Base-by-base conservation (phyloP, 2,797 vertebrate species). In the Zenarchopterus dispar region DNA sequence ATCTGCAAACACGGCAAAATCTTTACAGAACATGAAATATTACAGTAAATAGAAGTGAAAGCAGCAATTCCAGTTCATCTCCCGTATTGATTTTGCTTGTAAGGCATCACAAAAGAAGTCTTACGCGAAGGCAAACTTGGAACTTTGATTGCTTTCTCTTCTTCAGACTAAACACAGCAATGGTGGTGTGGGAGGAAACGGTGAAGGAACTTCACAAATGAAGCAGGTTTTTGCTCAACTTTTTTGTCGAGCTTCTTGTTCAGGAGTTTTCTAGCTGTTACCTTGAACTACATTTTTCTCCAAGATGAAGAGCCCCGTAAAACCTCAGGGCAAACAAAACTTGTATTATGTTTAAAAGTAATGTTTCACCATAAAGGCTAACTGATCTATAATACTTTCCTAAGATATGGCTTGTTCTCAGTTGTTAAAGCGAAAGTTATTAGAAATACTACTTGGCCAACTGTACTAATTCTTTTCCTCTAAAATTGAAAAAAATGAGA, bases 341-440 rank as follows among this genome's bases (percentile, higher is more conserved):
- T 75, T 82, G 70, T 48, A 63, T 44, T 72, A 73, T 64, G 59
- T 62, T 79, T 52, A 50, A 75, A 67, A 84, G 76, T 80, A 85
- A 68, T 28, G 33, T 78, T 60, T 67, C 65, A 58, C 41, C 67
- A 16, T 65, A 17, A 62, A 57, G 51, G 64, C 49, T 21, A 33
- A 51, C 63, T 45, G 4, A 36, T 11, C 9, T 1, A 36, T 11
- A 10, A 36, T 64, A 28, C 54, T 0, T 1, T 42, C 23, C 1
- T 33, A 19, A 47, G 31, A n/a, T 75, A 18, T 42, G 22, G 28
- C 66, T 56, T 15, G 23, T 19, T 42, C 39, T 19, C 11, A 28
- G 28, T 28, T 28, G 28, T 28, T 28, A 6, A 28, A 28, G 28
- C 4, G 28, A 28, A 28, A 6, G 28, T 6, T 6, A 6, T 28